A percentile compares a stretch with the other conserved stretches of the same genome.
These are phyloP conservation scores for Priocnemis perturbator DNA, from an alignment of 2,888 invertebrate genomes.

Conservation along the genomic window DNA sequence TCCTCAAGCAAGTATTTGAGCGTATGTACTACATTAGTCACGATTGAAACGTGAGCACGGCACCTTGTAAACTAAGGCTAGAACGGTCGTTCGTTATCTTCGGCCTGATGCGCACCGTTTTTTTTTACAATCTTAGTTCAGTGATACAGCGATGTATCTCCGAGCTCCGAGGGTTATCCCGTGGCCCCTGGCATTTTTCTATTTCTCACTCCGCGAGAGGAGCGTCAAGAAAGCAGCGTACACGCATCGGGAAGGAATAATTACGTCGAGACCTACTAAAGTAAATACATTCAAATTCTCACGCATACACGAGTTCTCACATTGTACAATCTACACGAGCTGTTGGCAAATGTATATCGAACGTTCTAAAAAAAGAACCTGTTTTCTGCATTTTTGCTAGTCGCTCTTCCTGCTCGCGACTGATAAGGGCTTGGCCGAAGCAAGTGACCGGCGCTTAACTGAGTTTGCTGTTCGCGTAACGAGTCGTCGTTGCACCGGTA, in stretches of 20 bases:
- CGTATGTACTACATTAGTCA: too few relatives aligned
- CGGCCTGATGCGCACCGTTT: too few relatives aligned
- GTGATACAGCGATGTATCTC: neutral
- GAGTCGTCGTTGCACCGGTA: neutral
- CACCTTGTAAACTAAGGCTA: too few relatives aligned
- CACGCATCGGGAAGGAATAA: too few relatives aligned
- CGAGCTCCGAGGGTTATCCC: slow-evolving; percentile 17
- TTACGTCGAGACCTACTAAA: neutral
- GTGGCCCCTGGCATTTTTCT: slow-evolving; percentile 24
- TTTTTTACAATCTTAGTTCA: neutral
- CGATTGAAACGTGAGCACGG: too few relatives aligned
- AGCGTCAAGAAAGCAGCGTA: too few relatives aligned
- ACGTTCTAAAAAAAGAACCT: slow-evolving; percentile 4
- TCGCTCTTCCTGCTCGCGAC: too few relatives aligned
- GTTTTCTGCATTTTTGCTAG: neutral
- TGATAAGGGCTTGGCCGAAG: too few relatives aligned
- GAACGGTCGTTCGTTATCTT: too few relatives aligned
- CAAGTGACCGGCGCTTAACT: too few relatives aligned
- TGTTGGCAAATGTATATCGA: slow-evolving; percentile 7
- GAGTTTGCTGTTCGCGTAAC: neutral
- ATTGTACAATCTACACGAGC: slow-evolving; percentile 31
- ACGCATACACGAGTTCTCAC: slow-evolving; percentile 34
- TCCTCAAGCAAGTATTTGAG: too few relatives aligned
- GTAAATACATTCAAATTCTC: slow-evolving; percentile 25
- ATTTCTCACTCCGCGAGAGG: neutral